A percentile compares a stretch with the other conserved stretches of the same genome.
These are phyloP conservation scores for Stenurella melanura DNA, from an alignment of 2,888 invertebrate species.

Conservation along the genomic window DNA sequence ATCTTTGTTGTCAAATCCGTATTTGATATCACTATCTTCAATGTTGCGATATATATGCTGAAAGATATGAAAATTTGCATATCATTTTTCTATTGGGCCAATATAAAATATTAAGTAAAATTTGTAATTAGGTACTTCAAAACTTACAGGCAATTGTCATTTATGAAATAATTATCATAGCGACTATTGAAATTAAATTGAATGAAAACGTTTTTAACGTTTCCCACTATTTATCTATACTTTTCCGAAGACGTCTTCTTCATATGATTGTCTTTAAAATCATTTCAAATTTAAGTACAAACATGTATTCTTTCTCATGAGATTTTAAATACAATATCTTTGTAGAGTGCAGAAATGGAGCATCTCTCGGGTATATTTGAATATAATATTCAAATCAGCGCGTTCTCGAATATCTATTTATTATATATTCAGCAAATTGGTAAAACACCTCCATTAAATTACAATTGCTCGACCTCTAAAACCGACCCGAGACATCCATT, in stretches of 20 bases:
- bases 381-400: constrained; percentile 4
- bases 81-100: too few species aligned
- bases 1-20: too few species aligned
- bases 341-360: not conserved
- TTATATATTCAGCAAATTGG: too few species aligned
- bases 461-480: too few species aligned
- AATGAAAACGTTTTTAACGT: not conserved
- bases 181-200: not conserved
- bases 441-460: too few species aligned
- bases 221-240: not conserved
- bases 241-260: not conserved
- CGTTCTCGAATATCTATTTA: not conserved
- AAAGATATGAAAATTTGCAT: too few species aligned
- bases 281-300: constrained; percentile 14
- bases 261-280: constrained; percentile 2
- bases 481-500: too few species aligned
- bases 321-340: constrained; percentile 21
- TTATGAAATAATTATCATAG: not conserved
- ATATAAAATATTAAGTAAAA: too few species aligned
- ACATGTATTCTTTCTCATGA: constrained; percentile 5
- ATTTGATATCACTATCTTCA: too few species aligned
- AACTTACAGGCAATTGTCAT: not conserved
- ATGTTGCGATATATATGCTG: too few species aligned
- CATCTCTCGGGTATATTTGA: not conserved
- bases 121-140: too few species aligned